Evolutionary conservation across 2,888 invertebrate species (phyloP), one percentile per base, ranked within the genome.

Genomic region (Vandiemenella viatica): DNA sequence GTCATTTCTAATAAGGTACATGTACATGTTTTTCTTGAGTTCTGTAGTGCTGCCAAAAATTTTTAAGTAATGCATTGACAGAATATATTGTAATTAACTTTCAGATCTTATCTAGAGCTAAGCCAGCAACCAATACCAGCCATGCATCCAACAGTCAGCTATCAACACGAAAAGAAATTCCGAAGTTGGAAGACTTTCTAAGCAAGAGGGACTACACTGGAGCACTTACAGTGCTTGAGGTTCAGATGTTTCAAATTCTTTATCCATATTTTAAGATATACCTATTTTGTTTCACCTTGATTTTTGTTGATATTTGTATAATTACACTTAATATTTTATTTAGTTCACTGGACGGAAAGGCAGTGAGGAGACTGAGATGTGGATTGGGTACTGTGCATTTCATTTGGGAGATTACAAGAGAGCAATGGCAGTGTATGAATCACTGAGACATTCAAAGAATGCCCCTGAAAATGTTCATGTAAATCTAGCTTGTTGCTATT

Each of bases 331-430:
- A 10, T n/a, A 16, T 38, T 17, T 38, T n/a, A 16, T 49, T 22
- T 37, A 50, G 48, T 51, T 51, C 49, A 58, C 55, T 44, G 58
- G 57, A 32, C 55, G 55, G 2, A 57, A 58, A 50, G 57, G 56
- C 17, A 56, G 53, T 20, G 50, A 51, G 22, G 43, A 46, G 6
- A 49, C 48, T 10, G 51, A 53, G 19, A 43, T 85, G 57, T 97
- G 97, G 96, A 77, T 88, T 53, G 96, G 89, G 0, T 96, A 92
- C 68, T 93, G 95, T 65, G 83, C 85, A 60, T 98, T 96, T 68
- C 96, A 97, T 67, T 73, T 93, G 52, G 96, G 93, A 3, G 92
- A 97, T 63, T 95, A 93, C 68, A 82, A 83, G 59, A 77, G 79
- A 58, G 79, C 91, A 0, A 69, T 89, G 58, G 76, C 82, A 54